Conservation (phyloP, 2,797 vertebrate genomes). For the Channa striata region DNA sequence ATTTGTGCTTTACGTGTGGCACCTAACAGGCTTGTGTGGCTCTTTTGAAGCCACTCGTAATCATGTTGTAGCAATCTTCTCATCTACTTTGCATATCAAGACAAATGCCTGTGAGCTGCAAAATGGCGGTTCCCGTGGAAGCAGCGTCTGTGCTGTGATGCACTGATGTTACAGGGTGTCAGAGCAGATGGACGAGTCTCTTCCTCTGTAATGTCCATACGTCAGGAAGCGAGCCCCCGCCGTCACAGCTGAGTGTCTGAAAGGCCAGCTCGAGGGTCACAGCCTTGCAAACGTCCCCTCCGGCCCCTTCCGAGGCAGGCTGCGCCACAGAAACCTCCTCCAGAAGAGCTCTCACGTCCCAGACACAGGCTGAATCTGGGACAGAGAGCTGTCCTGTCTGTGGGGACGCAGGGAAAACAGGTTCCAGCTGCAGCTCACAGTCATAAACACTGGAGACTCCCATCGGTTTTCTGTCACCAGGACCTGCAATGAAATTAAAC, state of each 20-base stretch:
- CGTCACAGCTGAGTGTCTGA: slow-evolving; percentile 20
- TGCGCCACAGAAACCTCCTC: slow-evolving; percentile 1
- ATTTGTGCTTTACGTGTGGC: too few relatives aligned
- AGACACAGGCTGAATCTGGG: slow-evolving; percentile 29
- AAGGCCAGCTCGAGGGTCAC: slow-evolving; percentile 7
- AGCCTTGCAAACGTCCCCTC: slow-evolving; percentile 27
- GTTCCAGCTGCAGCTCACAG: slow-evolving; percentile 64
- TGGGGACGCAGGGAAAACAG: slow-evolving; percentile 66
- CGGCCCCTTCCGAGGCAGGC: slow-evolving; percentile 13
- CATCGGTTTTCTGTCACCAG: not conserved
- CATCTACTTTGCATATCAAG: too few relatives aligned
- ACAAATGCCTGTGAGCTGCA: too few relatives aligned
- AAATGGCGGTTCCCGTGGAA: too few relatives aligned
- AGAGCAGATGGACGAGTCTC: not conserved
- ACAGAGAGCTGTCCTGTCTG: slow-evolving; percentile 48
- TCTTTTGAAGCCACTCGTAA: too few relatives aligned
- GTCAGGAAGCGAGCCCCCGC: not conserved
- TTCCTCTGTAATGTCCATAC: not conserved
- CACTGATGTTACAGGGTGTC: not conserved
- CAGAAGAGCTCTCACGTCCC: slow-evolving; percentile 7
- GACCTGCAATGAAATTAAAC: not conserved
- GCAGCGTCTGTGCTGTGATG: too few relatives aligned
- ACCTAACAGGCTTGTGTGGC: too few relatives aligned
- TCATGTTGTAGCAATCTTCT: too few relatives aligned
- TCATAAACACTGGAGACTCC: slow-evolving; percentile 2